phyloP scores from a whole-genome alignment of 2,113 vertebrate genomes.

The Xenopus tropicalis region DNA sequence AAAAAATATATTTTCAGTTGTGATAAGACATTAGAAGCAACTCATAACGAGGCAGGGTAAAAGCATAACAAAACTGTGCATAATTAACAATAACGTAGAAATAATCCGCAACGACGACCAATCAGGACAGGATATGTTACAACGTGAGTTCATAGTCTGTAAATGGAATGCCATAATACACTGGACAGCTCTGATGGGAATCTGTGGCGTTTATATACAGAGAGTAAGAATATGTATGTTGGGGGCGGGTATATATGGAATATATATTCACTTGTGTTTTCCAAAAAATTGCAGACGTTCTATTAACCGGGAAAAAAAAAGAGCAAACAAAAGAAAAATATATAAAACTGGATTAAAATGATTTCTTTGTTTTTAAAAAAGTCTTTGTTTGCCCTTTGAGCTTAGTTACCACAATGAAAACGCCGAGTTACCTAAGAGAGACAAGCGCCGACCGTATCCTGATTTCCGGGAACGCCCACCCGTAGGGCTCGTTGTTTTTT shows the following conservation, averaged over 20 bases:
- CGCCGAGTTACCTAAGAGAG: background rate
- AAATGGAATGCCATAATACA: background rate
- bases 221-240: background rate
- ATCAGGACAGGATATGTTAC: background rate
- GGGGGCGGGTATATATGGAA: too few species aligned
- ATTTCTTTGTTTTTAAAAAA: conserved; percentile 11
- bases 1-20: conserved; percentile 2
- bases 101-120: background rate
- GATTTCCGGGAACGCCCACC: background rate
- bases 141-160: background rate
- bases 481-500: too few species aligned
- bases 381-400: background rate
- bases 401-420: background rate
- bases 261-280: background rate
- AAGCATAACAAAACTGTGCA: background rate
- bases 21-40: background rate
- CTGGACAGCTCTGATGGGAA: background rate
- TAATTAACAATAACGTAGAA: background rate
- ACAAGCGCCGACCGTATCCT: background rate
- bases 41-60: conserved; percentile 5
- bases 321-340: background rate
- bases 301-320: background rate
- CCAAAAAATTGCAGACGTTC: background rate
- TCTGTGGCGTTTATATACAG: background rate
- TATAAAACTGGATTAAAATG: background rate